Conservation (phyloP, 2,797 vertebrate species). For the Limnodromus scolopaceus region DNA sequence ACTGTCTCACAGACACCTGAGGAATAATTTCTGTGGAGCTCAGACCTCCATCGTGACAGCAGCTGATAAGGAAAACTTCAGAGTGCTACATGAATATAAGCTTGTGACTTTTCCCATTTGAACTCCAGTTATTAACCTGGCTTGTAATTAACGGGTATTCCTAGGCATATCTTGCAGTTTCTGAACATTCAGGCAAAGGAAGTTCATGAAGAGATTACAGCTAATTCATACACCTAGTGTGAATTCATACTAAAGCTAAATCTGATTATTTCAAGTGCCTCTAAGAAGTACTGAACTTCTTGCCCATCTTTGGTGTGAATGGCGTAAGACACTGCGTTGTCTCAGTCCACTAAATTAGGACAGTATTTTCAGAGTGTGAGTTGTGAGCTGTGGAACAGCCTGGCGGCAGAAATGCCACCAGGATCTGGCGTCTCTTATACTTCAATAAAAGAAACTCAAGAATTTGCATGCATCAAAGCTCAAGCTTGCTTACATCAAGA, state of each 20-base stretch:
- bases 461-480: conserved; percentile 12
- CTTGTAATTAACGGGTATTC: not conserved
- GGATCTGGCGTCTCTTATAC: not conserved
- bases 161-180: not conserved
- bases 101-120: not conserved
- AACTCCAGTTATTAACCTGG: not conserved
- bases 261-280: not conserved
- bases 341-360: not conserved
- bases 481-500: not conserved
- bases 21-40: not conserved
- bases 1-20: not conserved
- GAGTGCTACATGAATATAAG: not conserved
- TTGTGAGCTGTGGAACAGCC: conserved; percentile 20
- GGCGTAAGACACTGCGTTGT: not conserved
- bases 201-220: not conserved
- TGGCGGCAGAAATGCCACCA: not conserved
- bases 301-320: not conserved
- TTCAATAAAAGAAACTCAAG: not conserved
- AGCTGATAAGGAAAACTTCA: not conserved
- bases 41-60: not conserved
- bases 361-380: conserved; percentile 7
- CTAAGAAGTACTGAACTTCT: not conserved
- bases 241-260: not conserved
- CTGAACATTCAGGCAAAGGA: not conserved
- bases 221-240: not conserved